These are phyloP conservation scores for Suillia variegata DNA, from an alignment of 2,888 invertebrate genomes.

Conservation along the genomic window DNA sequence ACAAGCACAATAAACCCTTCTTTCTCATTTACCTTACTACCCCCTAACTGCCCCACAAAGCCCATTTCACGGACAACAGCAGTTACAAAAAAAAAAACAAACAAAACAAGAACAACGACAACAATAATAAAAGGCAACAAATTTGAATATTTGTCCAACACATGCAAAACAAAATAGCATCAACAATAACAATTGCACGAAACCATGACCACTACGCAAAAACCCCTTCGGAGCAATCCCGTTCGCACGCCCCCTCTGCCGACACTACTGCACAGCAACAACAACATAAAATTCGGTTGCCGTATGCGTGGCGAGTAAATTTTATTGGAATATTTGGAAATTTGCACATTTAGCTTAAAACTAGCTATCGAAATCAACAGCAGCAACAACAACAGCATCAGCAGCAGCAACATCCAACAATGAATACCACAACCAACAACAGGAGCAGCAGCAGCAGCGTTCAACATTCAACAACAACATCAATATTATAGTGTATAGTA, in stretches of 20 bases:
- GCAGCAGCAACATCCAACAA: too few relatives aligned
- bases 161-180: neutral
- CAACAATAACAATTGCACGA: neutral
- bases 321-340: neutral
- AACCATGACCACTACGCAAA: neutral
- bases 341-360: neutral
- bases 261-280: neutral
- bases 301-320: neutral
- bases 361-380: neutral
- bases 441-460: too few relatives aligned
- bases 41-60: too few relatives aligned
- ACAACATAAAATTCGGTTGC: neutral
- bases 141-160: constrained; percentile 2
- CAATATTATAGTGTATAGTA: too few relatives aligned
- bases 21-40: too few relatives aligned
- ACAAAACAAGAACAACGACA: neutral
- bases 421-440: too few relatives aligned
- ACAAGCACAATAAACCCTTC: neutral
- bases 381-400: neutral
- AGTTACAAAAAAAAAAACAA: neutral
- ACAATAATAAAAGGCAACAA: neutral
- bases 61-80: too few relatives aligned
- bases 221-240: neutral
- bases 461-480: too few relatives aligned
- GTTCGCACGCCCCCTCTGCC: neutral